A percentile compares a stretch with the other conserved stretches of the same genome.
Conservation (phyloP, 2,113 vertebrate genomes). For the Paraplagusia blochii region DNA sequence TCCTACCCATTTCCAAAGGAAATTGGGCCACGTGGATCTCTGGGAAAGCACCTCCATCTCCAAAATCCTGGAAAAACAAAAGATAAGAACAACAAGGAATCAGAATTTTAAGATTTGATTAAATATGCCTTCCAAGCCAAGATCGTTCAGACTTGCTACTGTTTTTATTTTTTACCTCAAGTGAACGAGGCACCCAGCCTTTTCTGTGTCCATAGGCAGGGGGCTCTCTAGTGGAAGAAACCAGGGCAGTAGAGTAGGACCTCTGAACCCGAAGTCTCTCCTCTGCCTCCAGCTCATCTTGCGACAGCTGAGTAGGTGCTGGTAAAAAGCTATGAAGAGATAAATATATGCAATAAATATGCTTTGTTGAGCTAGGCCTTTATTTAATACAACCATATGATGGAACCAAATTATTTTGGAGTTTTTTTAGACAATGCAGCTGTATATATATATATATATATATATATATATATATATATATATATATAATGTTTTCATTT, state of each 20-base stretch:
- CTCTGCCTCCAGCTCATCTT: constrained; percentile 96
- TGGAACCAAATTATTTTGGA: no score
- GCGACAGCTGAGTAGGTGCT: constrained; percentile 93
- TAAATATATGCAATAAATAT: neutral
- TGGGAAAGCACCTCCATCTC: constrained; percentile 97
- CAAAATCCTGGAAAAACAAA: constrained; percentile 85
- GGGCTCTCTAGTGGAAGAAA: constrained; percentile 88
- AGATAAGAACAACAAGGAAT: neutral
- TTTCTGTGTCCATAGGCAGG: constrained; percentile 88
- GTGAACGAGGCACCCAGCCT: constrained; percentile 87
- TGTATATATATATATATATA: no score
- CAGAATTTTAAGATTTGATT: neutral
- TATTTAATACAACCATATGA: no score
- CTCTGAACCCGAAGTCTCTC: constrained; percentile 86
- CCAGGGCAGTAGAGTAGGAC: constrained; percentile 86
- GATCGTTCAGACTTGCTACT: no score
- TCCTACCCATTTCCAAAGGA: constrained; percentile 95
- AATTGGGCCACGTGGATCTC: constrained; percentile 97
- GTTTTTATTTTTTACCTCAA: constrained; percentile 77
- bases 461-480: no score
- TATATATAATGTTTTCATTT: no score
- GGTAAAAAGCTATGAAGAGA: constrained; percentile 84
- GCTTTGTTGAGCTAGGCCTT: neutral
- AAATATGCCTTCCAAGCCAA: neutral
- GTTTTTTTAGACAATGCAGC: no score